Base-by-base conservation (phyloP, 2,888 invertebrate species). In the Hypolimnas misippus region DNA sequence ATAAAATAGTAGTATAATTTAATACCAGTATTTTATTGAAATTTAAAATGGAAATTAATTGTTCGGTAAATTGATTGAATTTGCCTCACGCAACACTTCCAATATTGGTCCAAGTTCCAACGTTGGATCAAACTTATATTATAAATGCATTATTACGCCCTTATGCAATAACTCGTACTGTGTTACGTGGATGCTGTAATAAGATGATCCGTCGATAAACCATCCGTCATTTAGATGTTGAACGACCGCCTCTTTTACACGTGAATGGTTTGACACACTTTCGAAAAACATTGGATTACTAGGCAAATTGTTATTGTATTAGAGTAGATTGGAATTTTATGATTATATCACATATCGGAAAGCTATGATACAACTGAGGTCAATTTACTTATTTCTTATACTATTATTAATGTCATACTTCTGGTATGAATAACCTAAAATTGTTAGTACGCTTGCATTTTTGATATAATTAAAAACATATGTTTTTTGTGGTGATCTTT, bases 91-190 rank as follows among this genome's bases (percentile, higher is more conserved):
- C 14, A 17, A 17, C 5, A 12, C 12, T 21, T 46, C 44, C 44
- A 46, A 46, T 46, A 21, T 46, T 21, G 3, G 7, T 21, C 19
- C n/a, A n/a, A n/a, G n/a, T 5, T 25, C 25, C 25, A 21, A 46
- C 19, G 21, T 46, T 46, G 44, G 44, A 12, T 44, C 12, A 12
- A 21, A 46, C 5, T 21, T 4, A 21, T 40, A 14, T 40, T 6
- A 40, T 40, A 19, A 44, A 19, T 49, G 29, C 49, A 29, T 49
- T 14, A 46, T 5, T 31, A 16, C 7, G 17, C 10, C 31, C 33
- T 65, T 65, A 65, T 51, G 61, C 35, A 65, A 65, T 2, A 21
- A 38, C 65, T 65, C 65, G 61, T 60, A 54, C 61, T 40, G 57
- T 33, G 46, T 65, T 57, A 57, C 65, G 60, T 46, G 53, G 52